These are phyloP conservation scores for Caerostris darwini DNA, from an alignment of 1,140 invertebrate genomes.

Conservation along the genomic window DNA sequence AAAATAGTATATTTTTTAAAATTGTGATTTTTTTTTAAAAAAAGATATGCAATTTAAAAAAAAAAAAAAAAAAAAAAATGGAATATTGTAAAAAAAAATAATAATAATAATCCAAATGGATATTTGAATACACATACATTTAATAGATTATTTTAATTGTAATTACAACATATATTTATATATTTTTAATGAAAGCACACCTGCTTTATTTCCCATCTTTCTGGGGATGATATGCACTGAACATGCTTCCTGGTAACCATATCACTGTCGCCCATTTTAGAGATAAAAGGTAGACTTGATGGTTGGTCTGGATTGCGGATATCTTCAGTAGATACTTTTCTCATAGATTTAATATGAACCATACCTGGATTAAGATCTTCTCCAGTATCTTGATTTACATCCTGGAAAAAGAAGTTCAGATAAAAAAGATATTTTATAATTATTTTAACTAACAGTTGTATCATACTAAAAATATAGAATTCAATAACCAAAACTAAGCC, in stretches of 20 bases:
- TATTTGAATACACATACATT: background rate
- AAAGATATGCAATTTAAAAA: background rate
- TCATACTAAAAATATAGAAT: too few relatives aligned
- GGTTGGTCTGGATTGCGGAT: slow-evolving; percentile 94
- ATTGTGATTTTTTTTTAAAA: background rate
- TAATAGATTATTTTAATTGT: background rate
- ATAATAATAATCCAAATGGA: background rate
- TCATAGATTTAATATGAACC: slow-evolving; percentile 70
- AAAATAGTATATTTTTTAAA: background rate
- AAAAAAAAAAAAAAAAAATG: background rate
- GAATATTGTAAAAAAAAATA: background rate
- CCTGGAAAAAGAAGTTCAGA: slow-evolving; percentile 82
- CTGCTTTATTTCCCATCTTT: slow-evolving; percentile 88
- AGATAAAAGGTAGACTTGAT: slow-evolving; percentile 79
- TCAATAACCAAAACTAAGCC: background rate
- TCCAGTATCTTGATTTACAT: slow-evolving; percentile 97
- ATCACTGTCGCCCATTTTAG: slow-evolving; percentile 83
- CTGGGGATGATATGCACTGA: slow-evolving; percentile 96
- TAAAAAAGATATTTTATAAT: background rate
- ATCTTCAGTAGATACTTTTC: slow-evolving; percentile 83
- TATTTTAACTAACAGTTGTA: background rate
- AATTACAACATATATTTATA: background rate
- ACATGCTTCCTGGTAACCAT: slow-evolving; percentile 90
- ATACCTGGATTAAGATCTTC: slow-evolving; percentile 94
- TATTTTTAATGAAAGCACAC: slow-evolving; percentile 73